Conservation (phyloP, 1,140 invertebrate genomes). For the Drosophila equinoxialis region DNA sequence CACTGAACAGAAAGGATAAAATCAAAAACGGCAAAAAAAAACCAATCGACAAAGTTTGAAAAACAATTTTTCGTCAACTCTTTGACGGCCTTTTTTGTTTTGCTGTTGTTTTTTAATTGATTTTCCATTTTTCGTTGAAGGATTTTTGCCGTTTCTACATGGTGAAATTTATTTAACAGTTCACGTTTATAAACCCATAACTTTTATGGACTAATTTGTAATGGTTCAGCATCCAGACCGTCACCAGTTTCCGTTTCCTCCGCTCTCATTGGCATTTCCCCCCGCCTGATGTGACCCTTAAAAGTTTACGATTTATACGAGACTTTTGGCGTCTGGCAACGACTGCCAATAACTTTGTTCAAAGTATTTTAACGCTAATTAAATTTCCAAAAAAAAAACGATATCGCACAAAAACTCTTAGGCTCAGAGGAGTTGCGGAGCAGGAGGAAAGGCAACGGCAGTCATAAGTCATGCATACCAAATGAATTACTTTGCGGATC, state of each 20-base stretch:
- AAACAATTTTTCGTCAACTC: conserved; percentile 48
- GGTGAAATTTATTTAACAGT: conserved; percentile 53
- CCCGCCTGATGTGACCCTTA: conserved; percentile 54
- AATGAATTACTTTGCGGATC: conserved; percentile 50
- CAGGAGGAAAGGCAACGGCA: background rate
- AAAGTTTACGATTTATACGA: conserved; percentile 67
- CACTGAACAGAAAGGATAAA: background rate
- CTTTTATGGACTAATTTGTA: conserved; percentile 53
- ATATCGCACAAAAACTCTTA: conserved; percentile 21
- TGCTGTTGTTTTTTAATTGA: conserved; percentile 45
- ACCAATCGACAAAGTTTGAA: conserved; percentile 3
- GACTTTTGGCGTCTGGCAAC: conserved; percentile 35
- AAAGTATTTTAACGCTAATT: conserved; percentile 71
- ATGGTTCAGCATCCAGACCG: conserved; percentile 23
- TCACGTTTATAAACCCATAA: conserved; percentile 60
- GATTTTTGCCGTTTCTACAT: conserved; percentile 17
- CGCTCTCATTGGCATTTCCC: conserved; percentile 10
- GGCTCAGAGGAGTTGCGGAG: background rate
- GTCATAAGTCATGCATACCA: conserved; percentile 72
- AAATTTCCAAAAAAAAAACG: conserved; percentile 52
- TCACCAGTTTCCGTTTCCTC: background rate
- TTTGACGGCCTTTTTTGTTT: conserved; percentile 18
- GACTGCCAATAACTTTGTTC: conserved; percentile 42
- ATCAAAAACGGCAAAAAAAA: background rate
- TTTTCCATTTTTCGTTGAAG: conserved; percentile 28